Percentiles rank a stretch among this genome's conserved stretches.
Evolutionary conservation across 2,888 invertebrate species (phyloP).

Genomic region (Labia minor): DNA sequence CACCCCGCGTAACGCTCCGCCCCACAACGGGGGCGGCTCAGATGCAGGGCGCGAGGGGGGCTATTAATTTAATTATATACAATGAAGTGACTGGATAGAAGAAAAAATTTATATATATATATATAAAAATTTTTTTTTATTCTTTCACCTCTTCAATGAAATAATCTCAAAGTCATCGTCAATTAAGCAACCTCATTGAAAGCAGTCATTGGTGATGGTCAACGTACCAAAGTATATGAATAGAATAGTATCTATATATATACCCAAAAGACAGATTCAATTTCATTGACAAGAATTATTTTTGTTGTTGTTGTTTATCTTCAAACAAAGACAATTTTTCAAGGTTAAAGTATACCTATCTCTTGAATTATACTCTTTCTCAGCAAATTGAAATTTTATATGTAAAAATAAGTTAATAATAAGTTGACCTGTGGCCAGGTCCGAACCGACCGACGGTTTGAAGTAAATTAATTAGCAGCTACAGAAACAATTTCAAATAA

Average conservation of each 20-base stretch:
- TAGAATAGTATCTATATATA: too few relatives aligned
- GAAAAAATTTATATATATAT: too few relatives aligned
- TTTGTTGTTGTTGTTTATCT: neutral
- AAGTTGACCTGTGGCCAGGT: too few relatives aligned
- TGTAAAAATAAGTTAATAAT: too few relatives aligned
- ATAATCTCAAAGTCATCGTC: conserved; percentile 1
- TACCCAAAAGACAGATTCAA: too few relatives aligned
- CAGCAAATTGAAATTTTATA: too few relatives aligned
- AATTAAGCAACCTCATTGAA: too few relatives aligned
- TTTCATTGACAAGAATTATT: conserved; percentile 5
- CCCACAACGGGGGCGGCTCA: neutral
- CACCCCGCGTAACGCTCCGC: neutral
- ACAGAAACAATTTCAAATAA: too few relatives aligned
- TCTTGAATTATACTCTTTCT: too few relatives aligned
- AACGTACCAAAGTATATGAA: neutral
- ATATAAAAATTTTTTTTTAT: neutral
- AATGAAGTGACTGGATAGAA: conserved; percentile 6
- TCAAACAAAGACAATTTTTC: neutral
- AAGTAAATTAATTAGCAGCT: too few relatives aligned
- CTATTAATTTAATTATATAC: conserved; percentile 13
- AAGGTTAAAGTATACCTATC: too few relatives aligned
- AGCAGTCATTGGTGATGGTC: neutral
- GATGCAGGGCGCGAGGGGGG: neutral
- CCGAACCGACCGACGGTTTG: too few relatives aligned
- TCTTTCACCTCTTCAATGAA: neutral